Evolutionary conservation across 2,113 vertebrate genomes (phyloP).

Genomic region (Castor canadensis): DNA sequence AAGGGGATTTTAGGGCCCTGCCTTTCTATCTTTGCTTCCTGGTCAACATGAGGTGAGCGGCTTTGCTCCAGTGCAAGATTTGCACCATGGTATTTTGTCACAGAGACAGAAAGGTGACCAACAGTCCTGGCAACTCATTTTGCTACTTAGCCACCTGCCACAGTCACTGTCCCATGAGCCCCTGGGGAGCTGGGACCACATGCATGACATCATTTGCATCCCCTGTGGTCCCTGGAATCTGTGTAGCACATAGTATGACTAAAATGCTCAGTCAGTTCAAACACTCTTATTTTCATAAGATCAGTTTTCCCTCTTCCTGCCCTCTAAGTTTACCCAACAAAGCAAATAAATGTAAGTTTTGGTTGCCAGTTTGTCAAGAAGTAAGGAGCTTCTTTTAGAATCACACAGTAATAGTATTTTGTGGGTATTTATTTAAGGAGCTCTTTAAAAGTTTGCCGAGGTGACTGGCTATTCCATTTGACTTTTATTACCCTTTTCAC

Average conservation of each 20-base stretch:
- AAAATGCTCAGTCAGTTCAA: not conserved
- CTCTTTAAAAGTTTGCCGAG: not conserved
- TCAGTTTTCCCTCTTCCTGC: not conserved
- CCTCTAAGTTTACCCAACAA: not conserved
- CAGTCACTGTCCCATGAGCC: accelerated
- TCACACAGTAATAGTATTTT: not conserved
- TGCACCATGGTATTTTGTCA: not conserved
- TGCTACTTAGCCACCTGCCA: too few relatives aligned
- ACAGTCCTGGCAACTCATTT: not conserved
- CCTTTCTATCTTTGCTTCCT: not conserved
- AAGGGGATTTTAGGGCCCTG: not conserved
- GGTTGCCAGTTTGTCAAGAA: not conserved
- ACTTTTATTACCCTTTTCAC: not conserved
- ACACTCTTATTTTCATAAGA: not conserved
- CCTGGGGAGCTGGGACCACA: not conserved
- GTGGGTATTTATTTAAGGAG: not conserved
- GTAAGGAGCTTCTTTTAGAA: not conserved
- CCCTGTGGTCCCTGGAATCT: accelerated
- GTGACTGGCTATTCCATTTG: not conserved
- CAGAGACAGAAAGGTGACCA: not conserved
- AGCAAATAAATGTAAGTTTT: not conserved
- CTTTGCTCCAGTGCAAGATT: not conserved
- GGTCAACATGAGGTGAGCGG: not conserved
- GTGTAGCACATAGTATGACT: accelerated
- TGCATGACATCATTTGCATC: accelerated